Percentiles rank a stretch among this genome's conserved stretches.
These are phyloP conservation scores for Apis dorsata DNA, from an alignment of 1,140 invertebrate species.

Conservation along the genomic window DNA sequence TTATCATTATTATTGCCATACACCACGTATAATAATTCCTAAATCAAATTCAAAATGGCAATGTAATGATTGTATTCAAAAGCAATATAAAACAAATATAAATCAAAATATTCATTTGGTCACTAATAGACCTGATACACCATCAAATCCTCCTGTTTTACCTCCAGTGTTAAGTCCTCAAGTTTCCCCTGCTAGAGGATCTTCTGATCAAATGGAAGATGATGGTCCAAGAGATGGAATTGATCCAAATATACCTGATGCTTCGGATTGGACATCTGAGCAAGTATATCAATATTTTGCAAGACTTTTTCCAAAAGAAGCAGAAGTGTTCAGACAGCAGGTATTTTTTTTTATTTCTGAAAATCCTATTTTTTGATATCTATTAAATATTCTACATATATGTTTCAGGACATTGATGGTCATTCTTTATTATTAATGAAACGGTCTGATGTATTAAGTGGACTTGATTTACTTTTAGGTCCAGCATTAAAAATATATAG, in stretches of 20 bases:
- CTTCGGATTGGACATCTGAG: slow-evolving; percentile 88
- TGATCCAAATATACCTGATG: slow-evolving; percentile 88
- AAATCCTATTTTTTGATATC: neutral
- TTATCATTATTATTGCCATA: slow-evolving; percentile 89
- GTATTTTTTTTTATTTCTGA: slow-evolving; percentile 77
- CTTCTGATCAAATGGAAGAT: slow-evolving; percentile 72
- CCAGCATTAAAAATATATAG: slow-evolving; percentile 93
- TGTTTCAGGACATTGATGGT: slow-evolving; percentile 92
- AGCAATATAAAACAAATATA: slow-evolving; percentile 63
- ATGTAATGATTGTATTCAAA: slow-evolving; percentile 73
- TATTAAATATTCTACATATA: slow-evolving; percentile 10
- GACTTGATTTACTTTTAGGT: slow-evolving; percentile 89
- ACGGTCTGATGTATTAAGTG: slow-evolving; percentile 88
- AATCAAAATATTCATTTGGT: slow-evolving; percentile 51
- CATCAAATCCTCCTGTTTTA: slow-evolving; percentile 65
- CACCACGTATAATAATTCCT: slow-evolving; percentile 79
- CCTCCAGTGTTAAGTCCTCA: slow-evolving; percentile 76
- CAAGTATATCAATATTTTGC: slow-evolving; percentile 91
- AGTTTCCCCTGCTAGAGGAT: slow-evolving; percentile 72
- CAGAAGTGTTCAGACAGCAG: slow-evolving; percentile 89
- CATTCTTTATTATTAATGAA: slow-evolving; percentile 89
- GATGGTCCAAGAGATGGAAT: slow-evolving; percentile 74
- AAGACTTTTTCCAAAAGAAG: slow-evolving; percentile 87
- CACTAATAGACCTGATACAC: slow-evolving; percentile 69
- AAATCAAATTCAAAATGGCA: slow-evolving; percentile 74